Evolutionary conservation across 2,888 invertebrate genomes (phyloP), one percentile per base, ranked within the genome.

Genomic region (Drosophila prostipennis): DNA sequence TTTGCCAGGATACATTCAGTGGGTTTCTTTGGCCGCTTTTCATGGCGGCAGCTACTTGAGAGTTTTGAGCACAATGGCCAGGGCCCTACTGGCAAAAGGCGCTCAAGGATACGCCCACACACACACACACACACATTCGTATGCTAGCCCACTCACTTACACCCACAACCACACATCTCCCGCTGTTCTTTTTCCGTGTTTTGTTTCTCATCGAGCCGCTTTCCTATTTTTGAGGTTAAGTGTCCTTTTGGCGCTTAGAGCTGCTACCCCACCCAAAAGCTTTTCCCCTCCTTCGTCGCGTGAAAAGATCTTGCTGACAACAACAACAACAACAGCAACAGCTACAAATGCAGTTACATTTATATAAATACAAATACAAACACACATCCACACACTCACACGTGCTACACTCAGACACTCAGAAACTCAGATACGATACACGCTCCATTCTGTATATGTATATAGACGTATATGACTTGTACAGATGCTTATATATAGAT

Each of bases 161-260:
- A 16, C 46, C 11, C 45, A 16, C 39, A 29, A 39, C 34, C 19
- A 11, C 32, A 49, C 52, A 42, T 58, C 49, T 57, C 59, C 46
- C 57, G 64, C 58, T 74, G 69, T 68, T 68, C 64, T 70, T 75
- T 76, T 70, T 72, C 52, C 63, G 68, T 60, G 59, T 76, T 70
- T 76, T 72, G 57, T 79, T 85, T 83, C 77, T 76, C 81, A 87
- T 84, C 79, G 74, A 84, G 80, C 78, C 76, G 80, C 67, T 42
- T 58, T 58, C 40, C 46, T 60, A 63, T 43, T 74, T 88, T 86
- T 86, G 87, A 86, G 85, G 85, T 86, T 89, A 86, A 86, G 85
- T 86, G 85, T 89, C 75, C 87, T 89, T 88, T 86, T 80, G 84
- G 87, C 79, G 83, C 82, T 81, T 85, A 79, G 76, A 71, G 60